Evolutionary conservation across 1,140 invertebrate species (phyloP), one percentile per base, ranked within the genome.

Genomic region (Drosophila miranda): DNA sequence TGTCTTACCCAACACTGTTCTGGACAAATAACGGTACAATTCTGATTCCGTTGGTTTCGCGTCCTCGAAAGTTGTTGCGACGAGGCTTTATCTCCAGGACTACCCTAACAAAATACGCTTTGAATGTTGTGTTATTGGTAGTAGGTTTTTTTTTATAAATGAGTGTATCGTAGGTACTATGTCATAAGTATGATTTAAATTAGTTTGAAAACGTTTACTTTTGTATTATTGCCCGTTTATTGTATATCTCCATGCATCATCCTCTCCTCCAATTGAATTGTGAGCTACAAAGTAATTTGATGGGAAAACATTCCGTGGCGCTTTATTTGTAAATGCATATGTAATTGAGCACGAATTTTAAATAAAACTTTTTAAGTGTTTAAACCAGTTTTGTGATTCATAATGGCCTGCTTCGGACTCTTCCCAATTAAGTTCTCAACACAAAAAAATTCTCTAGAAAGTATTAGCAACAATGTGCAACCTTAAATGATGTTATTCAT

Each of bases 261-360:
- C 34, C 11, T 28, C 44, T 42, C 66, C 58, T 46, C 60, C 44
- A 69, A 62, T 69, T 79, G 59, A 43, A 64, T 67, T 75, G 28
- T 46, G 56, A 61, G 45, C 45, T 57, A 42, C 46, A 46, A 34
- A n/a, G 14, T 49, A 55, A 0, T 38, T 38, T 55, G 28, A 26
- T 62, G 38, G 57, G 77, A 70, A 70, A 75, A 71, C 81, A 86
- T 86, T 86, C 81, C 82, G 81, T 86, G 73, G 59, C 71, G 75
- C 49, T 77, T 68, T 71, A 54, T 71, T 75, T 63, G 60, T 41
- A 51, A 71, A 64, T 72, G 6, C 60, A 61, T 59, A 57, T 64
- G 53, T 51, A 67, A 42, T 53, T 41, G 53, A 69, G 68, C 80
- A 86, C 60, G 77, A 84, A 66, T 86, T 81, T 80, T 74, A 21